Conservation (phyloP, 1,140 invertebrate species). For the Leucophenga varia region DNA sequence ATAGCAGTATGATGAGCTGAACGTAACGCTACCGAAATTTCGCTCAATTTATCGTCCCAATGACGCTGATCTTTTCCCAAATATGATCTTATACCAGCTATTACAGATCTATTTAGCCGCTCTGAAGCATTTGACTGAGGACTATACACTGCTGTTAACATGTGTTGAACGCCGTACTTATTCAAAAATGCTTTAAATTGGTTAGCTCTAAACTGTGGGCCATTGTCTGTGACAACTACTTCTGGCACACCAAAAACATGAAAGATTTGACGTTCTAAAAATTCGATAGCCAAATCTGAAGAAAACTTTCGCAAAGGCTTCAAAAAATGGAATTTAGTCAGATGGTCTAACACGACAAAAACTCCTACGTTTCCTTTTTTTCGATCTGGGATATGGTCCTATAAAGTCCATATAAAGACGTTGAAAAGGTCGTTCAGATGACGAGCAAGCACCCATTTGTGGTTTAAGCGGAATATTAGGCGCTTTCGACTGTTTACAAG, state of each 20-base stretch:
- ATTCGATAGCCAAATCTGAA: background rate
- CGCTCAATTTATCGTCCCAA: conserved; percentile 10
- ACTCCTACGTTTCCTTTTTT: conserved; percentile 9
- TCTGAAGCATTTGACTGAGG: conserved; percentile 2
- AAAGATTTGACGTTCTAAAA: conserved; percentile 5
- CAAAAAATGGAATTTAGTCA: conserved; percentile 10
- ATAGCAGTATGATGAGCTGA: background rate
- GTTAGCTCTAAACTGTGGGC: conserved; percentile 11
- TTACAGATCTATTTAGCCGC: background rate
- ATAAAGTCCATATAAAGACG: too few relatives aligned
- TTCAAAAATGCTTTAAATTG: conserved; percentile 2
- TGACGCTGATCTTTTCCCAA: background rate
- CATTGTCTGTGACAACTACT: conserved; percentile 11
- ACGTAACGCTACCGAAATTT: conserved; percentile 1
- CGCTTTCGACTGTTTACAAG: conserved; percentile 7
- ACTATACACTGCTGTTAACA: conserved; percentile 2
- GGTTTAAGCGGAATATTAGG: conserved; percentile 3
- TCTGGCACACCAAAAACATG: conserved; percentile 9
- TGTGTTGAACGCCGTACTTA: background rate
- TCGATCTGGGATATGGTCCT: conserved; percentile 2
- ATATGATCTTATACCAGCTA: conserved; percentile 6
- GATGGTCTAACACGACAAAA: conserved; percentile 8
- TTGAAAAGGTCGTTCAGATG: conserved; percentile 9
- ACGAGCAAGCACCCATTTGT: conserved; percentile 4
- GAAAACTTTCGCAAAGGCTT: conserved; percentile 3